phyloP scores from a whole-genome alignment of 2,113 vertebrate species.

The Acrocephalus arundinaceus region DNA sequence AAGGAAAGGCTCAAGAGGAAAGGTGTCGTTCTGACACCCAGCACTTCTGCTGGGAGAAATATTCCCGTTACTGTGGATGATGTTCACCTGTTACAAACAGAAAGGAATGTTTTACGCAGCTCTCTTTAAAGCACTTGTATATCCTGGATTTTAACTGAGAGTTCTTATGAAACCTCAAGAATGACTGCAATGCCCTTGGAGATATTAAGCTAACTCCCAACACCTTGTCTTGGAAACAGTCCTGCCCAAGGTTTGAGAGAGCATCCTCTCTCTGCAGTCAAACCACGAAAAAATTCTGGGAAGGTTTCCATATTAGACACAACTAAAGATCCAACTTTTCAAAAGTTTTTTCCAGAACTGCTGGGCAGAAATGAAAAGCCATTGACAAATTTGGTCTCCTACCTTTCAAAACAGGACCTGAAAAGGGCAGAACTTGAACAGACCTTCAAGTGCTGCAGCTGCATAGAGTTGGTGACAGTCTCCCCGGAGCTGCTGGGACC shows the following conservation, averaged over 20 bases:
- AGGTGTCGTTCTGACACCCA: not conserved
- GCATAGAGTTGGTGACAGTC: not conserved
- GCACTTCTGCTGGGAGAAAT: not conserved
- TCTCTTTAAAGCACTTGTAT: not conserved
- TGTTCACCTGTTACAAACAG: not conserved
- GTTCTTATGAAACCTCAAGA: not conserved
- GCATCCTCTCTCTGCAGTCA: not conserved
- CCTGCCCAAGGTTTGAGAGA: not conserved
- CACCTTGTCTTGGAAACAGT: not conserved
- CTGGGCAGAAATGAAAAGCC: not conserved
- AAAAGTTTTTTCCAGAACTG: not conserved
- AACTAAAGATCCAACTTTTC: not conserved
- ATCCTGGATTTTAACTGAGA: not conserved
- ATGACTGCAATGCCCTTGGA: not conserved
- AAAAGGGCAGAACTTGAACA: not conserved
- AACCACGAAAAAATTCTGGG: not conserved
- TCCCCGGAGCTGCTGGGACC: not conserved
- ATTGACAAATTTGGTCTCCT: not conserved
- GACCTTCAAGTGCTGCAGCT: not conserved
- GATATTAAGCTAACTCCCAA: not conserved
- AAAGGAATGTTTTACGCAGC: not conserved
- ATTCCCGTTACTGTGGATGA: not conserved
- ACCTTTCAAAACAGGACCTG: not conserved
- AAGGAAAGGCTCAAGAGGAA: not conserved
- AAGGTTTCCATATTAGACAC: not conserved